Conservation (phyloP, 2,888 invertebrate genomes). For the Xestobium rufovillosum region DNA sequence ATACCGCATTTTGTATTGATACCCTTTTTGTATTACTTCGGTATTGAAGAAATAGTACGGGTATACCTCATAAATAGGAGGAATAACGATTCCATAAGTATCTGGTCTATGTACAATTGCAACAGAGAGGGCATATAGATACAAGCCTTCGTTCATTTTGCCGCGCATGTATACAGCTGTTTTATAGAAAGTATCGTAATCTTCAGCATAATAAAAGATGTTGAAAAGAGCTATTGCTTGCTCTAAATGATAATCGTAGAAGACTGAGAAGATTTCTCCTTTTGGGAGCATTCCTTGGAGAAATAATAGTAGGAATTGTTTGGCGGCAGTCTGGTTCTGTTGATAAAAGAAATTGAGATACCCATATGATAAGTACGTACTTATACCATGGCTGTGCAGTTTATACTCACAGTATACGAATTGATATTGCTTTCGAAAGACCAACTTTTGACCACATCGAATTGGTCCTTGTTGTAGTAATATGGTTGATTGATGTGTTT, state of each 20-base stretch:
- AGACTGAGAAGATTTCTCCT: constrained; percentile 56
- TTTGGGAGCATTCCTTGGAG: constrained; percentile 52
- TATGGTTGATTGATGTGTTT: constrained; percentile 58
- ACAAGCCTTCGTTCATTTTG: constrained; percentile 62
- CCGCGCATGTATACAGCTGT: constrained; percentile 62
- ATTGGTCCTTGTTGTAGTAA: constrained; percentile 44
- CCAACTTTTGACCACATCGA: constrained; percentile 51
- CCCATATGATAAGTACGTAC: no score
- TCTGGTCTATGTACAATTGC: constrained; percentile 58
- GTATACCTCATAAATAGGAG: constrained; percentile 66
- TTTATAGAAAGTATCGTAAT: constrained; percentile 61
- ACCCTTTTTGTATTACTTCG: constrained; percentile 59
- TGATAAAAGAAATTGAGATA: no score
- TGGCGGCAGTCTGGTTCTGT: constrained; percentile 52
- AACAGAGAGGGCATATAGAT: constrained; percentile 55
- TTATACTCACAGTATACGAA: constrained; percentile 36
- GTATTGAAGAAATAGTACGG: constrained; percentile 65
- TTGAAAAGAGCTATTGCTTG: constrained; percentile 60
- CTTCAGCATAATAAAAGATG: constrained; percentile 61
- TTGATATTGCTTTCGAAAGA: constrained; percentile 52
- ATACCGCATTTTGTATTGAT: constrained; percentile 53
- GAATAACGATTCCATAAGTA: constrained; percentile 56
- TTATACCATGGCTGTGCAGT: no score
- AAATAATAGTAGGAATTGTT: constrained; percentile 49
- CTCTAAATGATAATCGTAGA: constrained; percentile 52